Conservation (phyloP, 2,797 vertebrate genomes). For the Phrynocephalus guinanensis region DNA sequence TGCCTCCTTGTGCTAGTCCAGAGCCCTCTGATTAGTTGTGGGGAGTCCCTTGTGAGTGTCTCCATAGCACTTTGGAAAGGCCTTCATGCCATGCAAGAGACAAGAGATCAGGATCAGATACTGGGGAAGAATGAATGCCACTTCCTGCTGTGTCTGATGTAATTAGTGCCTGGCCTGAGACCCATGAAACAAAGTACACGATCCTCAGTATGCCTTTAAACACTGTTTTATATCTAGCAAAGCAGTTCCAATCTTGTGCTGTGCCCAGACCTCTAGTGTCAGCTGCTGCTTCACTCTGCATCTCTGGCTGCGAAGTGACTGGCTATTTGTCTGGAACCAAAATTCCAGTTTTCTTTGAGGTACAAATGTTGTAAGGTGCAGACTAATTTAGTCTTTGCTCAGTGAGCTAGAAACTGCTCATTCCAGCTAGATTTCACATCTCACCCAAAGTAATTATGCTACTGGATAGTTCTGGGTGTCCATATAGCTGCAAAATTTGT, state of each 20-base stretch:
- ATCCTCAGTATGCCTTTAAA: conserved; percentile 1
- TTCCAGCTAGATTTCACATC: neutral
- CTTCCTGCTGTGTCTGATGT: neutral
- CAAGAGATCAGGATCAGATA: neutral
- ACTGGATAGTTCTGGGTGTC: neutral
- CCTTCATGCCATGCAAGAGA: neutral
- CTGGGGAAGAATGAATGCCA: neutral
- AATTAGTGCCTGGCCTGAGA: neutral
- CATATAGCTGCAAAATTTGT: neutral
- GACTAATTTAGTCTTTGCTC: neutral
- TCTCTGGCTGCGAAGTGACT: no score
- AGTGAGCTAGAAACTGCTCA: neutral
- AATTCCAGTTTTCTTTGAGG: neutral
- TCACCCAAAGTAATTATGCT: neutral
- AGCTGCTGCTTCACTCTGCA: neutral
- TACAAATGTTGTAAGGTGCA: no score
- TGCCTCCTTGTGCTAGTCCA: neutral
- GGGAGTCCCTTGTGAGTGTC: neutral
- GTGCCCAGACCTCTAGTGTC: neutral
- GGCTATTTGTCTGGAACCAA: neutral
- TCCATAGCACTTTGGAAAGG: neutral
- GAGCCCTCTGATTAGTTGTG: no score
- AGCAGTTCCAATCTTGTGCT: neutral
- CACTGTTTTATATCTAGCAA: neutral
- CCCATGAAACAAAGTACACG: neutral